phyloP scores from a whole-genome alignment of 2,797 vertebrate genomes.

The Coreius guichenoti region DNA sequence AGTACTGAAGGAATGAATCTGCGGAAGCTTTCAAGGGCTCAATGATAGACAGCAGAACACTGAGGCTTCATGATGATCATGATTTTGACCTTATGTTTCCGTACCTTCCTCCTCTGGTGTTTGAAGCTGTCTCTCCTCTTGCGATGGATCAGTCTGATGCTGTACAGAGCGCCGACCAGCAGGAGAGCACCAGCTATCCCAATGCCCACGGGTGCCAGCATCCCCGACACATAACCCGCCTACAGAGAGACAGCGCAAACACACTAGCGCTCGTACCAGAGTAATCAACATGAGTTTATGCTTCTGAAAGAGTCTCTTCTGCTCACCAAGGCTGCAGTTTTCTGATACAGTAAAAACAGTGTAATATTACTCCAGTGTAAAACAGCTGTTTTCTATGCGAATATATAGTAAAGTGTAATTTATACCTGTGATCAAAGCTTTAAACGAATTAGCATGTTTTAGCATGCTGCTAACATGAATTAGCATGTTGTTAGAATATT shows the following conservation, averaged over 20 bases:
- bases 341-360: background rate
- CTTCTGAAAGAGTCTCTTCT: background rate
- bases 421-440: background rate
- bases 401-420: too few relatives aligned
- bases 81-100: slow-evolving; percentile 16
- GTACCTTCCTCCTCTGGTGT: slow-evolving; percentile 94
- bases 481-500: background rate
- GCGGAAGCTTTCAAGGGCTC: too few relatives aligned
- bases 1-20: too few relatives aligned
- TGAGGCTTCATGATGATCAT: background rate
- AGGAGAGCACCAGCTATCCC: slow-evolving; percentile 93
- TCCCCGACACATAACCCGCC: slow-evolving; percentile 97
- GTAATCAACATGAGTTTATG: background rate
- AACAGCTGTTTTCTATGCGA: background rate
- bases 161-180: slow-evolving; percentile 94
- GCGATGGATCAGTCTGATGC: slow-evolving; percentile 93
- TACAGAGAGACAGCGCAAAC: slow-evolving; percentile 4
- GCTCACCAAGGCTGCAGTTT: background rate
- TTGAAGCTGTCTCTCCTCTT: slow-evolving; percentile 92
- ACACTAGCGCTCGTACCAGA: background rate
- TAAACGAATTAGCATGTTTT: background rate
- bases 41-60: too few relatives aligned
- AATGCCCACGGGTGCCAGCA: slow-evolving; percentile 95
- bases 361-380: background rate
- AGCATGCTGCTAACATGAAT: background rate